These are phyloP conservation scores for Ibidorhyncha struthersii DNA, from an alignment of 2,113 vertebrate genomes.

Conservation along the genomic window DNA sequence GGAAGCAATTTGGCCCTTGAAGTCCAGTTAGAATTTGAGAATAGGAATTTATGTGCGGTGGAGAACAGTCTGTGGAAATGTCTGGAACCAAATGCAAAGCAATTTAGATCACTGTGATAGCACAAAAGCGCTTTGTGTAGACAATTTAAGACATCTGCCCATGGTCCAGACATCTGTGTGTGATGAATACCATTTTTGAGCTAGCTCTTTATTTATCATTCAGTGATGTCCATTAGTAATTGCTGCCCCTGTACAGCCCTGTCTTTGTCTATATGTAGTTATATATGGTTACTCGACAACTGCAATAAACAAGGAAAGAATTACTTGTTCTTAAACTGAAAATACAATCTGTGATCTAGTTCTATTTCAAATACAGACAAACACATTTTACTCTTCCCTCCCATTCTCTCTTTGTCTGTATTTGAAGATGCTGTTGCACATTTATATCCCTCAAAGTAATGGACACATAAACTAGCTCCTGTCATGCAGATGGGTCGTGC, in stretches of 20 bases:
- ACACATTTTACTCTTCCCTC: conserved; percentile 4
- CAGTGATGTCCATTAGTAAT: conserved; percentile 41
- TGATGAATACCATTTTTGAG: conserved; percentile 48
- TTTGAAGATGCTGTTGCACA: not conserved
- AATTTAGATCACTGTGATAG: conserved; percentile 57
- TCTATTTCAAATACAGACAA: conserved; percentile 32
- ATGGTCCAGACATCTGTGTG: conserved; percentile 57
- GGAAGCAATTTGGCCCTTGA: not conserved
- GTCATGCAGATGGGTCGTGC: not conserved
- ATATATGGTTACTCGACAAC: conserved; percentile 39
- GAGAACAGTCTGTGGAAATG: conserved; percentile 24
- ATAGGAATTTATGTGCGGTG: conserved; percentile 7
- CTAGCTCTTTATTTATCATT: conserved; percentile 50
- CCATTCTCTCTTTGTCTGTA: not conserved
- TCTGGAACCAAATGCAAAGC: conserved; percentile 52
- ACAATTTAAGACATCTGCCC: conserved; percentile 63
- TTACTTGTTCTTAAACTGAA: conserved; percentile 37
- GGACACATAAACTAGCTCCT: not conserved
- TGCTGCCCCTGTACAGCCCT: conserved; percentile 11
- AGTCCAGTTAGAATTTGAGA: not conserved
- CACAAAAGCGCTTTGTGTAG: conserved; percentile 51
- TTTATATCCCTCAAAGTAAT: conserved; percentile 5
- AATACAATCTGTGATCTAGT: conserved; percentile 40
- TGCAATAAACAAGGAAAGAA: conserved; percentile 51
- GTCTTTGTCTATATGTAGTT: conserved; percentile 26